Base-by-base conservation (phyloP, 2,797 vertebrate species). In the Enteromius treurensis region DNA sequence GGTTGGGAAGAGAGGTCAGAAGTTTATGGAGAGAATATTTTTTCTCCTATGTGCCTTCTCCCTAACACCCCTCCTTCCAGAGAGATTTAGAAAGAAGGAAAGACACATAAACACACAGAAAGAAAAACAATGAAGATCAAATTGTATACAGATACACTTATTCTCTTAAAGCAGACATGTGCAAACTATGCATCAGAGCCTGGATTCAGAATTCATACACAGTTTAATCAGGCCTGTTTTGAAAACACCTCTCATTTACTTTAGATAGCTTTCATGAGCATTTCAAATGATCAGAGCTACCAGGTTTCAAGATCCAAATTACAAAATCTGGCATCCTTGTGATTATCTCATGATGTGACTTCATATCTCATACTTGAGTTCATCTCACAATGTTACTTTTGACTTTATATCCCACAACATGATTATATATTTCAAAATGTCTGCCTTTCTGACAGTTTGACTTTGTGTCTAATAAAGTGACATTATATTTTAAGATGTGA, bases 21-120 rank as follows among this genome's bases (percentile, higher is more conserved):
- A 92, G 92, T 92, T 93, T 88, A 93, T 91, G 84, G 82, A 84
- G 88, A 87, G 89, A 91, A 89, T 88, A 86, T 53, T 71, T 58
- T 74, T 88, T 88, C 87, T 90, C 29, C 83, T 37, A 85, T 80
- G 86, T 86, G 87, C 89, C 88, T 88, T 91, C 88, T 88, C 88
- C 68, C 60, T 92, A 88, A 91, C 90, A 90, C 86, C 23, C 84
- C 87, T 80, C 73, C 79, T 85, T 89, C 71, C 34, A 82, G 62
- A 42, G 34, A 55, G 32, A 40, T 23, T 19, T 14, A n/a, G 49
- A 71, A 23, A 45, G 19, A 14, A 42, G 29, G 2, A 62, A 34
- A 80, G 2, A 55, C 34, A 58, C 23, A 58, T 1, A 60, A 8
- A 71, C 45, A 74, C 42, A 60, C 34, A 60, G 0, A 76, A n/a